Base-by-base conservation (phyloP, 2,888 invertebrate genomes). In the Scaptomyza flava region DNA sequence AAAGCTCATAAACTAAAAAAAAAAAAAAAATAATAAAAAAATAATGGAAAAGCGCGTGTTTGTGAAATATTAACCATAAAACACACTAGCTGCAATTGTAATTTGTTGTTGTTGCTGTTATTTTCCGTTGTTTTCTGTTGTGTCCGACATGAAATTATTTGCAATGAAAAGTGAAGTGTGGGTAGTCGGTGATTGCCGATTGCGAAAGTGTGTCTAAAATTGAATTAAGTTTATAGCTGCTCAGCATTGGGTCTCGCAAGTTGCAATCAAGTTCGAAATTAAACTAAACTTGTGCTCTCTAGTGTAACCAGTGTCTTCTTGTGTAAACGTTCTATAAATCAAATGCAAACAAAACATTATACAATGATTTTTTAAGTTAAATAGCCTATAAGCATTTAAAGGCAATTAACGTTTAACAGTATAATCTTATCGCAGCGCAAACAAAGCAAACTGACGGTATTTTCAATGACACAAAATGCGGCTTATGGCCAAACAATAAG, bases 151-250 rank as follows among this genome's bases (percentile, higher is more conserved):
- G 5, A 48, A 56, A 6, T 60, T 57, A 75, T 73, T 77, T 65
- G 75, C 60, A 74, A 73, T 80, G 63, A 81, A 81, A 88, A 88
- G 82, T 81, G 72, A 79, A 86, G 82, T 79, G 79, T 79, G 73
- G 62, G 68, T 17, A 42, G 45, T 43, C 52, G 47, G 41, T 23
- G 38, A 52, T 62, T 56, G 69, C 52, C 30, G 54, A 73, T 81
- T 84, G 79, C 77, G 81, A 88, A 87, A 88, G 87, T 87, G 85
- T 84, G 72, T 72, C 77, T 71, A 76, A 77, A 71, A 54, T 57
- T 57, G 20, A 64, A 68, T 64, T 54, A 42, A 38, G 36, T 7
- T 47, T 46, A 50, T 27, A 45, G 36, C 43, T 52, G 52, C 8
- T 50, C 58, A 58, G 31, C 23, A 20, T 31, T 30, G 33, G 50